Evolutionary conservation across 2,888 invertebrate species (phyloP).

Genomic region (Abscondita cerata): DNA sequence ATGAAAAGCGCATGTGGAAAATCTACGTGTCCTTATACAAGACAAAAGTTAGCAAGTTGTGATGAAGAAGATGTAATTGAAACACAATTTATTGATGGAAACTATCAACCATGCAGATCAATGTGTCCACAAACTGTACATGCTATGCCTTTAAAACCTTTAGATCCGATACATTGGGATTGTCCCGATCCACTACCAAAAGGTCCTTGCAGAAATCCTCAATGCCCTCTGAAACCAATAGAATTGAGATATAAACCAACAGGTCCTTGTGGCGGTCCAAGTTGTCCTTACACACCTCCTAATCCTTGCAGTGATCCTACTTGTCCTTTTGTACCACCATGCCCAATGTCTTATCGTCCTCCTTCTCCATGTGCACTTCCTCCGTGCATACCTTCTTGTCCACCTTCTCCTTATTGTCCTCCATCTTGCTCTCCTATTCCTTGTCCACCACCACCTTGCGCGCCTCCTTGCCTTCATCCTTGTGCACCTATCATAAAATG

Average conservation of each 20-base stretch:
- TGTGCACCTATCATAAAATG: background rate
- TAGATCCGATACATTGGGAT: constrained; percentile 58
- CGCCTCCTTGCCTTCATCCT: background rate
- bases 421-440: too few relatives aligned
- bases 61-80: constrained; percentile 46
- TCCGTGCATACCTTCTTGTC: background rate
- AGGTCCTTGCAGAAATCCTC: constrained; percentile 53
- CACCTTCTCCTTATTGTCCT: background rate
- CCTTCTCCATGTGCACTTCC: constrained; percentile 1
- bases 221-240: constrained; percentile 50
- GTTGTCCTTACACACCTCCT: constrained; percentile 52
- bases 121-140: constrained; percentile 50
- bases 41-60: constrained; percentile 49
- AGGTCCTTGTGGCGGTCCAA: constrained; percentile 49
- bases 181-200: constrained; percentile 57
- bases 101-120: constrained; percentile 40
- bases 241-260: constrained; percentile 44
- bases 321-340: constrained; percentile 40
- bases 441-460: constrained; percentile 4
- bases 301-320: constrained; percentile 42
- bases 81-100: constrained; percentile 28
- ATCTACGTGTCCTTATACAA: constrained; percentile 51
- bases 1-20: constrained; percentile 49
- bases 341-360: background rate
- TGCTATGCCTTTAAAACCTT: constrained; percentile 46